A percentile compares a stretch with the other conserved stretches of the same genome.
These are phyloP conservation scores for Drosophila sechellia DNA, from an alignment of 1,140 invertebrate genomes.

Conservation along the genomic window DNA sequence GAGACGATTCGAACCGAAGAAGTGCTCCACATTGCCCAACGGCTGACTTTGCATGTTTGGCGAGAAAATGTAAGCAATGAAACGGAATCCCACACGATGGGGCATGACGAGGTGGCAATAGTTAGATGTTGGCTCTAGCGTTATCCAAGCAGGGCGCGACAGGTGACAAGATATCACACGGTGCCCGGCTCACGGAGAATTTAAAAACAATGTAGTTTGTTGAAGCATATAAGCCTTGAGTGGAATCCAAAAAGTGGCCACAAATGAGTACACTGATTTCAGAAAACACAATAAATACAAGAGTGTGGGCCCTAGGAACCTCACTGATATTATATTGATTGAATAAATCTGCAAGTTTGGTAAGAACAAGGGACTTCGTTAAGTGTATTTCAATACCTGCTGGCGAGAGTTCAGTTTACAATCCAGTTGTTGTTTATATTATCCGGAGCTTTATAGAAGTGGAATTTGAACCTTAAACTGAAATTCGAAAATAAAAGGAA, in stretches of 20 bases:
- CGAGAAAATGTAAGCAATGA: slow-evolving; percentile 42
- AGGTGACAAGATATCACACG: slow-evolving; percentile 60
- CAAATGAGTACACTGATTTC: neutral
- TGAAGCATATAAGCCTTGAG: neutral
- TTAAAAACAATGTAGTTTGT: neutral
- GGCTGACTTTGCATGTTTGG: slow-evolving; percentile 69
- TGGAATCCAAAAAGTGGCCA: neutral
- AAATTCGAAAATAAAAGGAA: slow-evolving; percentile 15
- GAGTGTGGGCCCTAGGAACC: no score
- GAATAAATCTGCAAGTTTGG: no score
- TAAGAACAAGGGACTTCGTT: no score
- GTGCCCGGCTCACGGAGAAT: slow-evolving; percentile 5
- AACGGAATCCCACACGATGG: slow-evolving; percentile 74
- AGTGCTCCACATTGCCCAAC: slow-evolving; percentile 64
- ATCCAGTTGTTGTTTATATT: no score
- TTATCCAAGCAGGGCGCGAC: slow-evolving; percentile 48
- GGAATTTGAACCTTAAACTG: neutral
- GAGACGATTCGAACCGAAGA: slow-evolving; percentile 56
- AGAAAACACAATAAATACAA: no score
- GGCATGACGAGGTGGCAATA: slow-evolving; percentile 23
- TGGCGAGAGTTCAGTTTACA: no score
- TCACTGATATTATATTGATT: no score
- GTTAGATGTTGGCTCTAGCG: slow-evolving; percentile 20
- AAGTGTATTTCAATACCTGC: no score
- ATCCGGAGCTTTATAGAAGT: neutral